Evolutionary conservation across 1,140 invertebrate species (phyloP).

Genomic region (Atta cephalotes): DNA sequence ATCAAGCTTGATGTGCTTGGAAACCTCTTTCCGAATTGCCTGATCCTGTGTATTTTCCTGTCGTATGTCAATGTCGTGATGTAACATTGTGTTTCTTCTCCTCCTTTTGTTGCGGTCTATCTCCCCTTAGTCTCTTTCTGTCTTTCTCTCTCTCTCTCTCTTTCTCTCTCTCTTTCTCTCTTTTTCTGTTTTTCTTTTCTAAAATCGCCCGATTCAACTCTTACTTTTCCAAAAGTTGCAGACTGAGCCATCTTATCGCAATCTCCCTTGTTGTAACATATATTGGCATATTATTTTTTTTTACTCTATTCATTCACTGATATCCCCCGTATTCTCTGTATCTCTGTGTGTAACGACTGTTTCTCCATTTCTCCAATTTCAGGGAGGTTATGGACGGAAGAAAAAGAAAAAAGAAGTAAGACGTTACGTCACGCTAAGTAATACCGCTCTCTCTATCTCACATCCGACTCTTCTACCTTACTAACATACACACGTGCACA

Average conservation of each 20-base stretch:
- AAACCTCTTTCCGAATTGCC: slow-evolving; percentile 52
- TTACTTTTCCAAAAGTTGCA: neutral
- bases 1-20: slow-evolving; percentile 69
- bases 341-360: slow-evolving; percentile 86
- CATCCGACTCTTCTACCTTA: slow-evolving; percentile 62
- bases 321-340: slow-evolving; percentile 78
- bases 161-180: neutral
- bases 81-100: slow-evolving; percentile 62
- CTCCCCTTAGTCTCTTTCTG: neutral
- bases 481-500: slow-evolving; percentile 12
- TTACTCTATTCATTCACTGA: slow-evolving; percentile 50
- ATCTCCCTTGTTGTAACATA: slow-evolving; percentile 6
- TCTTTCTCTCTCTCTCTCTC: neutral
- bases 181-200: neutral
- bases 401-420: slow-evolving; percentile 99
- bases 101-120: neutral
- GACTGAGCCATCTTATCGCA: neutral
- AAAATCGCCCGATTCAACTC: neutral
- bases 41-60: slow-evolving; percentile 46
- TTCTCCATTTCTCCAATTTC: slow-evolving; percentile 89
- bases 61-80: slow-evolving; percentile 48
- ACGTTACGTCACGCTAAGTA: slow-evolving; percentile 87
- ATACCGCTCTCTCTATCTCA: slow-evolving; percentile 79
- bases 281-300: slow-evolving; percentile 50
- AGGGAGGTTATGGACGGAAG: slow-evolving; percentile 96